Conservation (phyloP, 1,140 invertebrate species). For the Vanessa tameamea region DNA sequence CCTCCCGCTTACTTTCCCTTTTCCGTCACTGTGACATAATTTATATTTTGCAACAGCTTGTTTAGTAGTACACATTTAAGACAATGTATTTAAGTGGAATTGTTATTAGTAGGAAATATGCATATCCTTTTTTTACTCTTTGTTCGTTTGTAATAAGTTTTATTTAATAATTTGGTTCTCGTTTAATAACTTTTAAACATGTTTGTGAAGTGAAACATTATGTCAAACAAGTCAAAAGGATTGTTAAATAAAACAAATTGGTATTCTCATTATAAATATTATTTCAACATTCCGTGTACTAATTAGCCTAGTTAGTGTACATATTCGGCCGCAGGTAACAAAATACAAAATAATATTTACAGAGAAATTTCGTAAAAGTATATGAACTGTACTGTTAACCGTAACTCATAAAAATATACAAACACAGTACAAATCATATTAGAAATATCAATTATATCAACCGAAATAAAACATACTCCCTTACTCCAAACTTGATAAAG, state of each 20-base stretch:
- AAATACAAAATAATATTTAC: slow-evolving; percentile 76
- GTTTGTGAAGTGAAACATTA: not conserved
- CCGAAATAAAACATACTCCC: slow-evolving; percentile 45
- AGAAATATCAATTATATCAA: slow-evolving; percentile 44
- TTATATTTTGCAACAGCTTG: too few relatives aligned
- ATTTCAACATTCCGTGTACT: slow-evolving; percentile 65
- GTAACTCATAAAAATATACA: slow-evolving; percentile 18
- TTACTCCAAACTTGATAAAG: slow-evolving; percentile 63
- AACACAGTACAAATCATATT: slow-evolving; percentile 28
- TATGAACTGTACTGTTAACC: slow-evolving; percentile 31
- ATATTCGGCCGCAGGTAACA: slow-evolving; percentile 52
- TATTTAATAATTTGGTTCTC: too few relatives aligned
- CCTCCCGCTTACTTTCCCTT: too few relatives aligned
- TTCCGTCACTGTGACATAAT: too few relatives aligned
- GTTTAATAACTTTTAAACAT: too few relatives aligned
- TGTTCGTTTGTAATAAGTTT: too few relatives aligned
- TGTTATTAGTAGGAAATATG: too few relatives aligned
- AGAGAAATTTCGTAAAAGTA: slow-evolving; percentile 57
- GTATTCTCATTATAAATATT: slow-evolving; percentile 75
- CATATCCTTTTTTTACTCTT: too few relatives aligned
- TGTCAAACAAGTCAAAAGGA: not conserved
- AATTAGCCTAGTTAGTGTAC: slow-evolving; percentile 61
- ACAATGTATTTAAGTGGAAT: too few relatives aligned
- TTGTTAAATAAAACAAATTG: slow-evolving; percentile 52
- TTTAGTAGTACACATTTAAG: too few relatives aligned